Conservation (phyloP, 1,140 invertebrate genomes). For the Galleria mellonella region DNA sequence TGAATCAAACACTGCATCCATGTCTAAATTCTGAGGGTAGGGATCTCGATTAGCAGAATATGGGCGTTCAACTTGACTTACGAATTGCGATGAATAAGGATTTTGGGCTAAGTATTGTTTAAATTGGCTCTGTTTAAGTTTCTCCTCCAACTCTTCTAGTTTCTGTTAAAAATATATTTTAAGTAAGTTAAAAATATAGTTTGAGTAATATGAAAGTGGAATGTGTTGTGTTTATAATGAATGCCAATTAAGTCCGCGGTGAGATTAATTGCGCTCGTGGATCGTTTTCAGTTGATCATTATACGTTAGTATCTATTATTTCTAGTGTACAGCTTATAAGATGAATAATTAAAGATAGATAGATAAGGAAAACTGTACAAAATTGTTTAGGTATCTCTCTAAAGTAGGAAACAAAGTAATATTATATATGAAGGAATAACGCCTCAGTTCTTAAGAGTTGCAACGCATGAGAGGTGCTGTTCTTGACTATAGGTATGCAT, state of each 20-base stretch:
- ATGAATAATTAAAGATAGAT: neutral
- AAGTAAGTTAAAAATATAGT: constrained; percentile 13
- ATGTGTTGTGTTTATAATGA: constrained; percentile 7
- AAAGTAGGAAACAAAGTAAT: too few relatives aligned
- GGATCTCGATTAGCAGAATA: constrained; percentile 44
- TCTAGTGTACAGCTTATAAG: too few relatives aligned
- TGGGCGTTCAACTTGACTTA: constrained; percentile 47
- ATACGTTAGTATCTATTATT: constrained; percentile 1
- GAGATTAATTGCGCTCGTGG: constrained; percentile 7
- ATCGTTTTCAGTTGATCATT: constrained; percentile 7
- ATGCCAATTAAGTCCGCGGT: constrained; percentile 8
- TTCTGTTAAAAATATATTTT: constrained; percentile 35
- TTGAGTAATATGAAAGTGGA: constrained; percentile 12
- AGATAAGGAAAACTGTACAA: too few relatives aligned
- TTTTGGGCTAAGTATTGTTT: constrained; percentile 59
- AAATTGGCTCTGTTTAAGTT: constrained; percentile 61
- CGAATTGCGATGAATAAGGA: constrained; percentile 35
- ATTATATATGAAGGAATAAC: too few relatives aligned
- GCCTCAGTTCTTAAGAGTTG: too few relatives aligned
- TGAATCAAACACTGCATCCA: constrained; percentile 14
- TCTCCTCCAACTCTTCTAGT: constrained; percentile 57
- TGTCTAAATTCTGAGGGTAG: constrained; percentile 17
- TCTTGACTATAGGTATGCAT: too few relatives aligned
- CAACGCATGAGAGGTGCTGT: too few relatives aligned
- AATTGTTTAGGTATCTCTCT: too few relatives aligned